These are phyloP conservation scores for Rhopilema esculentum DNA, from an alignment of 30 jellyfish, hydroid and myxozoan species.

Conservation along the genomic window DNA sequence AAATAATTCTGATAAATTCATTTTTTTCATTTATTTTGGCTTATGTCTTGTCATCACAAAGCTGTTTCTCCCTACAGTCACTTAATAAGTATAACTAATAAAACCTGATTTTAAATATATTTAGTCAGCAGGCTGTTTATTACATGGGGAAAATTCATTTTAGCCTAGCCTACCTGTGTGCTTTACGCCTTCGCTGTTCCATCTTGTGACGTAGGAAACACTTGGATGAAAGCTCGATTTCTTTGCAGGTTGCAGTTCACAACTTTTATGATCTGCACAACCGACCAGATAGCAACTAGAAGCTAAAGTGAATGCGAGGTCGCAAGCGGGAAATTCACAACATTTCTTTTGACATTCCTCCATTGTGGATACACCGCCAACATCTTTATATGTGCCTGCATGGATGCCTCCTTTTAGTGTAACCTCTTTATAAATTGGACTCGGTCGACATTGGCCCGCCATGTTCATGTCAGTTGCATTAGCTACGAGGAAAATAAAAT, in stretches of 20 bases:
- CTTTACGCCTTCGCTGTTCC: constrained; percentile 98
- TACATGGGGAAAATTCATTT: neutral
- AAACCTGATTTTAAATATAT: no score
- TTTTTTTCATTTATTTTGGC: no score
- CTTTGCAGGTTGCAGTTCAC: constrained; percentile 93
- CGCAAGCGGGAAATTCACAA: constrained; percentile 99
- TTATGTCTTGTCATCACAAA: no score
- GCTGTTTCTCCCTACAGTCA: no score
- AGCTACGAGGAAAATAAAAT: constrained; percentile 39
- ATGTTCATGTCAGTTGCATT: constrained; percentile 84
- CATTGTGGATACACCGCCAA: constrained; percentile 97
- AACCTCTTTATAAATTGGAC: constrained; percentile 89
- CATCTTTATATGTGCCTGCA: constrained; percentile 98
- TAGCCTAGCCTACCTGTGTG: constrained; percentile 80
- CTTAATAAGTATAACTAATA: no score
- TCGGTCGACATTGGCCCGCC: constrained; percentile 96
- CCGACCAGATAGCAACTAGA: constrained; percentile 97
- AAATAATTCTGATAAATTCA: no score
- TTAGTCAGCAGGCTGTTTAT: no score
- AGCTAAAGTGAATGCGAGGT: constrained; percentile 91
- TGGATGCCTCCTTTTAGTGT: constrained; percentile 98
- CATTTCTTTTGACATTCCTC: constrained; percentile 97
- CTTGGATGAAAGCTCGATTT: constrained; percentile 89
- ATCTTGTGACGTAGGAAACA: constrained; percentile 94
- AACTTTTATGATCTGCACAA: constrained; percentile 92